Evolutionary conservation across 2,113 vertebrate genomes (phyloP).

Genomic region (Leucopternis melanops): DNA sequence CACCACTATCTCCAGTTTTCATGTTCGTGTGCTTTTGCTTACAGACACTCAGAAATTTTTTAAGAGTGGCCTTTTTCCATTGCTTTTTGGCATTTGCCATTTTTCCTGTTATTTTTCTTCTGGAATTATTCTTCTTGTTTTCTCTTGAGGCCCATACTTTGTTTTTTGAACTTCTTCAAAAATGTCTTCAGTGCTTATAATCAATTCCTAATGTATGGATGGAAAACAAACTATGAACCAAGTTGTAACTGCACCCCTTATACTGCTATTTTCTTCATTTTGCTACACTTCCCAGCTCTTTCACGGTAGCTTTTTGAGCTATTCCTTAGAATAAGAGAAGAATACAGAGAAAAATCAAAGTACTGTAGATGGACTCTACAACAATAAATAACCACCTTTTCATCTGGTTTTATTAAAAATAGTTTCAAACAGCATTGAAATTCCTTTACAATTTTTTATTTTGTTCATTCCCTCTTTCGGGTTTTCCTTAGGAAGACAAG

Average conservation of each 20-base stretch:
- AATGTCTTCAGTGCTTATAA: neutral
- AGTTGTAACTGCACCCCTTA: neutral
- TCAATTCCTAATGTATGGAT: neutral
- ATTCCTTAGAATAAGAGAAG: neutral
- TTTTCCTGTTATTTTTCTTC: constrained; percentile 7
- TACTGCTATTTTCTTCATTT: neutral
- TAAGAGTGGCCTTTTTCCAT: neutral
- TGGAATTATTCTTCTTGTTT: constrained; percentile 35
- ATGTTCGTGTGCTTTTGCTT: neutral
- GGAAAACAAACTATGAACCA: neutral
- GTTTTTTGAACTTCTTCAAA: neutral
- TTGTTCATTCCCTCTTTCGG: neutral
- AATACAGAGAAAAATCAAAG: neutral
- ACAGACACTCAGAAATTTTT: neutral
- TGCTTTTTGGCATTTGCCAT: neutral
- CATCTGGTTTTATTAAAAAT: neutral
- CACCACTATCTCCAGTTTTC: neutral
- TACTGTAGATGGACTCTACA: neutral
- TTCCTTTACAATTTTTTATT: neutral
- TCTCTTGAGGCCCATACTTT: neutral
- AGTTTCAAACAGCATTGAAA: neutral
- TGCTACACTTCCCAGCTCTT: neutral
- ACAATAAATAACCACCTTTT: neutral
- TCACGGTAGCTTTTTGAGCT: neutral
- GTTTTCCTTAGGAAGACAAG: neutral